Conservation (phyloP, 2,113 vertebrate species). For the Podarcis cretensis region DNA sequence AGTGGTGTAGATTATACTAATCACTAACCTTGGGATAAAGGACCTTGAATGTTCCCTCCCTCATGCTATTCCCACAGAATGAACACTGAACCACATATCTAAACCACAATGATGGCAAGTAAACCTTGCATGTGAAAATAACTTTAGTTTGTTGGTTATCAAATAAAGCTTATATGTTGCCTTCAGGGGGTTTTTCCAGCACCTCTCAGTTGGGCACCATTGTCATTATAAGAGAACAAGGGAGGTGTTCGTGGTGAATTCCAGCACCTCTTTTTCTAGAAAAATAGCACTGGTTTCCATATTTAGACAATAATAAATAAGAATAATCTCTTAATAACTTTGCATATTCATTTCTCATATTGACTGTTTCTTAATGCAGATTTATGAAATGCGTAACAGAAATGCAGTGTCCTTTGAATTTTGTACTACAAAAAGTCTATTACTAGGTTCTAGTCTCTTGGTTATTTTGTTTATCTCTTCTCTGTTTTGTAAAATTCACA, state of each 20-base stretch:
- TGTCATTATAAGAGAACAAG: too few relatives aligned
- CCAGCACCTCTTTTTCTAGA: too few relatives aligned
- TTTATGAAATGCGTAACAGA: neutral
- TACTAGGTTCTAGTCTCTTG: neutral
- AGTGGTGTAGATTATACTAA: neutral
- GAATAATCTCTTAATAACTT: neutral
- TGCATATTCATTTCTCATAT: neutral
- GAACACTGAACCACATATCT: neutral
- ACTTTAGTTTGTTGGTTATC: neutral
- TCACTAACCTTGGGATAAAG: neutral
- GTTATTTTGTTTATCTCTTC: neutral
- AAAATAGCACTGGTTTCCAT: neutral
- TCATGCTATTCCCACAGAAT: neutral
- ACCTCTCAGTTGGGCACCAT: too few relatives aligned
- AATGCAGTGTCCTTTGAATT: neutral
- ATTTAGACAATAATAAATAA: neutral
- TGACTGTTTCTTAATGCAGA: neutral
- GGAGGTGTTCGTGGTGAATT: too few relatives aligned
- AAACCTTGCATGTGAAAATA: neutral
- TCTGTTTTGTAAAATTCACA: neutral
- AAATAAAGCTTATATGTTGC: neutral
- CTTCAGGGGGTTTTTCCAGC: too few relatives aligned
- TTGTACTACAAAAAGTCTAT: neutral
- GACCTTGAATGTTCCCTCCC: neutral
- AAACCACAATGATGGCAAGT: neutral